Percentiles rank a stretch among this genome's conserved stretches.
These are phyloP conservation scores for Zootoca vivipara DNA, from an alignment of 2,113 vertebrate genomes.

Conservation along the genomic window DNA sequence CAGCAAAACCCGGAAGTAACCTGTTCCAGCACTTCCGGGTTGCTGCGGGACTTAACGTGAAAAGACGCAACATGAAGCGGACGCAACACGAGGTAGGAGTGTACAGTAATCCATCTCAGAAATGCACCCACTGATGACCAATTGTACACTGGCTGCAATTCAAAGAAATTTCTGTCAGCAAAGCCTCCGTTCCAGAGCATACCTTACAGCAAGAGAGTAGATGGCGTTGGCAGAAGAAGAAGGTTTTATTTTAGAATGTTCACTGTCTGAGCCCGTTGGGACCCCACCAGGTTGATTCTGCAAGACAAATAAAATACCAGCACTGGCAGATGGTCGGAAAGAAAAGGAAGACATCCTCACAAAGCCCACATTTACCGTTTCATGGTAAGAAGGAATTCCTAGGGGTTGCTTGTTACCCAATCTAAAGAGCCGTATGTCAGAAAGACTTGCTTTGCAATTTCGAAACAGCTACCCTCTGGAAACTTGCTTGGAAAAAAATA, in stretches of 20 bases:
- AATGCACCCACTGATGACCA: background rate
- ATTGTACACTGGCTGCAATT: background rate
- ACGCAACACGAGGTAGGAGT: no score
- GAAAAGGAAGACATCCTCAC: background rate
- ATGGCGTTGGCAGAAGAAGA: slow-evolving; percentile 93
- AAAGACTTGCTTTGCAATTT: background rate
- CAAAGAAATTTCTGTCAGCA: background rate
- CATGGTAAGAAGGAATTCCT: background rate
- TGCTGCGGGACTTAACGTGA: no score
- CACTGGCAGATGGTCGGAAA: background rate
- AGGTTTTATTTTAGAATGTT: slow-evolving; percentile 93
- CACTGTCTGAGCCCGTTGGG: slow-evolving; percentile 78
- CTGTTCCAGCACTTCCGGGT: no score
- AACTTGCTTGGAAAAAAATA: background rate
- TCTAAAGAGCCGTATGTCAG: background rate
- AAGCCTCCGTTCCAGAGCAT: slow-evolving; percentile 10
- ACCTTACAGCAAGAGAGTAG: slow-evolving; percentile 91
- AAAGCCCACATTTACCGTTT: background rate
- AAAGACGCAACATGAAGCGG: no score
- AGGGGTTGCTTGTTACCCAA: no score
- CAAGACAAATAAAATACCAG: background rate
- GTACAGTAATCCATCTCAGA: background rate
- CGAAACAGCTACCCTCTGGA: background rate
- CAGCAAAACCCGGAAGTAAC: no score
- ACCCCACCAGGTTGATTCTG: slow-evolving; percentile 79